Evolutionary conservation across 1,140 invertebrate species (phyloP), one percentile per base, ranked within the genome.

Genomic region (Pachypsylla venusta): DNA sequence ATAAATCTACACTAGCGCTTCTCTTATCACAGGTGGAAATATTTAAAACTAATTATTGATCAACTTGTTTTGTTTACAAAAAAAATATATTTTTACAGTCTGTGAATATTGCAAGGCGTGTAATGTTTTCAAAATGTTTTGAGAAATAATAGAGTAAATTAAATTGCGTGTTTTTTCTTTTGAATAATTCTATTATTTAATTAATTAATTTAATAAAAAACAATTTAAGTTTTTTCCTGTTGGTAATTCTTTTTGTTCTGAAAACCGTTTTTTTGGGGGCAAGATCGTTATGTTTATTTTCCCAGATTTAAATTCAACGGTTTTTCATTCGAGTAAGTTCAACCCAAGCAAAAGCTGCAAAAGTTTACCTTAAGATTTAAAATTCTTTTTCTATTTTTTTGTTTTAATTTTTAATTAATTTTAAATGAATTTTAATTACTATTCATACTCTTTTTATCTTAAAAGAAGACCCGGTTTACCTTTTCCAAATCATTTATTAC

Each of bases 1-100:
- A n/a, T n/a, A n/a, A n/a, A n/a, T 4, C n/a, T 5, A 48, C 16
- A 48, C 42, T 48, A 48, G 42, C 42, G 42, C n/a, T n/a, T n/a
- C n/a, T n/a, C n/a, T n/a, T n/a, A n/a, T 48, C n/a, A 48, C 4
- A 48, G 42, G 42, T 48, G 42, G 42, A 48, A 48, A 48, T 48
- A 5, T n/a, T 48, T 48, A 19, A 4, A 48, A 48, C 42, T 48
- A 48, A 48, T 48, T 48, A 48, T 48, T n/a, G n/a, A 48, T 48
- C 42, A 22, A 48, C 22, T 22, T 22, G 3, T n/a, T 48, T 48
- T 48, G 42, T 48, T 48, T 48, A 48, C 42, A 48, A 48, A 48
- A 35, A 35, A 35, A 7, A 10, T 35, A 10, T 48, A 19, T 48
- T 22, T 19, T 48, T 48, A 19, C 16, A n/a, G 5, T 48, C 42